These are phyloP conservation scores for Drosophila melanogaster DNA, from an alignment of 1,140 invertebrate species.

Conservation along the genomic window Release_6_plus_ISO1_MT NC_004354.4:12373001-12373500, in stretches of 20 bases:
- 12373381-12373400: constrained; percentile 95
- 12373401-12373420: constrained; percentile 97
- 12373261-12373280: constrained; percentile 11
- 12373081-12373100: no score
- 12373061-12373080: no score
- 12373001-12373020: no score
- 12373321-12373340: constrained; percentile 99
- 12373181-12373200: neutral
- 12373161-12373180: neutral
- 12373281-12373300: constrained; percentile 84
- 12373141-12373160: no score
- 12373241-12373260: constrained; percentile 36
- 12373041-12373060: no score
- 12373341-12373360: constrained; percentile 96
- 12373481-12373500: constrained; percentile 95
- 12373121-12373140: no score
- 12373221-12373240: neutral
- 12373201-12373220: neutral
- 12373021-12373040: neutral
- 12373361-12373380: constrained; percentile 98
- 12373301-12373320: constrained; percentile 94
- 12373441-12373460: constrained; percentile 95
- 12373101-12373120: no score
- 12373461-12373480: constrained; percentile 97
- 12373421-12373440: constrained; percentile 96